Evolutionary conservation across 2,113 vertebrate genomes (phyloP).

Genomic region (Catharus fuscescens): DNA sequence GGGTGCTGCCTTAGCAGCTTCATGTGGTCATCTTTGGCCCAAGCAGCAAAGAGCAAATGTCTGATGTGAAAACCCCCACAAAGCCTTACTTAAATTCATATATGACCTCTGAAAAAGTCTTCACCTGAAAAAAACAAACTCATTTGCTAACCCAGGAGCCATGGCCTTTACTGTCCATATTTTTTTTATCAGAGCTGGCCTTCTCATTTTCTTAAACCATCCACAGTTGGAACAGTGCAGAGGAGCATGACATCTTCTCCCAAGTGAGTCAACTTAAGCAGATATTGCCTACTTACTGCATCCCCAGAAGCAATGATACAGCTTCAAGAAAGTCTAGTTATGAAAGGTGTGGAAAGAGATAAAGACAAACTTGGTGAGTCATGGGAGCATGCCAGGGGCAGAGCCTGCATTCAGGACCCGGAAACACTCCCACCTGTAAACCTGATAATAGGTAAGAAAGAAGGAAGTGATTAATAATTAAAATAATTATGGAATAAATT

Average conservation of each 20-base stretch:
- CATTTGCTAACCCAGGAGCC: background rate
- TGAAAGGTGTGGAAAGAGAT: slow-evolving; percentile 26
- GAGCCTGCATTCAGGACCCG: background rate
- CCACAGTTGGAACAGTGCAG: background rate
- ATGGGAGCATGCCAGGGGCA: background rate
- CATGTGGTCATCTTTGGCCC: rapidly evolving
- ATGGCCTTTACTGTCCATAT: background rate
- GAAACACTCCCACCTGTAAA: background rate
- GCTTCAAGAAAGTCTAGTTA: slow-evolving; percentile 8
- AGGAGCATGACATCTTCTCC: background rate
- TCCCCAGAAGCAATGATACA: background rate
- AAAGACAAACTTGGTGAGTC: slow-evolving; percentile 14
- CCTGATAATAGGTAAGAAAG: background rate
- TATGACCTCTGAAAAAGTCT: background rate
- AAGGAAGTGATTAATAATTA: slow-evolving; percentile 46
- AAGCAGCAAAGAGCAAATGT: background rate
- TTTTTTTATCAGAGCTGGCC: background rate
- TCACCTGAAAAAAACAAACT: background rate
- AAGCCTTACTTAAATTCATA: background rate
- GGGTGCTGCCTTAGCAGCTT: background rate
- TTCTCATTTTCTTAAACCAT: background rate
- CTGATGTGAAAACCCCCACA: background rate
- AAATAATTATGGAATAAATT: slow-evolving; percentile 50
- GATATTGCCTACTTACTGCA: background rate
- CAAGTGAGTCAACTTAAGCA: background rate